Percentiles rank a stretch among this genome's conserved stretches.
These are phyloP conservation scores for Pterobdella sp. DNA, from an alignment of 2,888 invertebrate genomes.

Conservation along the genomic window DNA sequence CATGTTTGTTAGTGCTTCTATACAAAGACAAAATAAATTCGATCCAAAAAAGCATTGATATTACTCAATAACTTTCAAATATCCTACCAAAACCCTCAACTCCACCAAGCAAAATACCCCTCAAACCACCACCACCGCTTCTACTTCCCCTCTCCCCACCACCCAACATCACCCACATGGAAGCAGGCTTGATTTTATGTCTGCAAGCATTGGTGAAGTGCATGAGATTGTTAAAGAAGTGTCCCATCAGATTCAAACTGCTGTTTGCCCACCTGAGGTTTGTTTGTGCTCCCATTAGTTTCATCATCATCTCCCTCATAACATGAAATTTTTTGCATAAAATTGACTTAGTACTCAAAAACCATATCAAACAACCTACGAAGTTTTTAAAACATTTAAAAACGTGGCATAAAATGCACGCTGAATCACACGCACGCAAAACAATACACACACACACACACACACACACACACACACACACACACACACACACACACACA, in stretches of 20 bases:
- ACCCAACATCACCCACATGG: background rate
- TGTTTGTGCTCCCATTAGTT: background rate
- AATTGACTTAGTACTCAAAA: background rate
- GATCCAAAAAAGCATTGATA: background rate
- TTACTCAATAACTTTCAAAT: background rate
- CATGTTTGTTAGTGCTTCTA: background rate
- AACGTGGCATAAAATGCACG: conserved; percentile 1
- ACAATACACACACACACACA: too few relatives aligned
- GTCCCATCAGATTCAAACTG: conserved; percentile 82
- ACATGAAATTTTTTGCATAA: background rate
- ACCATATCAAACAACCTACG: background rate
- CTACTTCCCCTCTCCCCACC: background rate
- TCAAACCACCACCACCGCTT: background rate
- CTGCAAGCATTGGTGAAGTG: conserved; percentile 56
- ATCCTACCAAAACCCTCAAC: too few relatives aligned
- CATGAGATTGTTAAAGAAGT: conserved; percentile 79
- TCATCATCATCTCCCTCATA: background rate
- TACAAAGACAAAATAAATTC: background rate
- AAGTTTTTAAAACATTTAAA: background rate
- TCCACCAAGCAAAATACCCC: too few relatives aligned
- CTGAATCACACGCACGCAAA: too few relatives aligned
- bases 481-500: too few relatives aligned
- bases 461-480: too few relatives aligned
- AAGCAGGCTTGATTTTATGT: conserved; percentile 4
- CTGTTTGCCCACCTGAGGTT: conserved; percentile 70